Conservation (phyloP, 2,888 invertebrate species). For the Mycalesis mineus region DNA sequence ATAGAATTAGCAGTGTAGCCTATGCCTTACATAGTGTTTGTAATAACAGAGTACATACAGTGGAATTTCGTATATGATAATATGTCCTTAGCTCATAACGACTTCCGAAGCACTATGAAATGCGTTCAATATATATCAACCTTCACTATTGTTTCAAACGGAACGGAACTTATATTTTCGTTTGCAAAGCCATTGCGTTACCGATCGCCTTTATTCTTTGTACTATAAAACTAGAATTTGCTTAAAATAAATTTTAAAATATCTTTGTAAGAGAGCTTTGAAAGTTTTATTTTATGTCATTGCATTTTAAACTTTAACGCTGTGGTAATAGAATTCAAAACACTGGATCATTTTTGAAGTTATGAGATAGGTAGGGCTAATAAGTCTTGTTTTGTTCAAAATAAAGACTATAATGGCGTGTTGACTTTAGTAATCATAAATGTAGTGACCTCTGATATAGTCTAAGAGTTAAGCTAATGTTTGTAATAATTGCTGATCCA, state of each 20-base stretch:
- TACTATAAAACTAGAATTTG: slow-evolving; percentile 3
- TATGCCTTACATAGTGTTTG: neutral
- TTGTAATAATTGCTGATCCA: too few relatives aligned
- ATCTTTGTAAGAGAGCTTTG: slow-evolving; percentile 10
- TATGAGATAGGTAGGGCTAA: slow-evolving; percentile 3
- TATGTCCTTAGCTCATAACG: slow-evolving; percentile 18
- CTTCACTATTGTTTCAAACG: slow-evolving; percentile 27
- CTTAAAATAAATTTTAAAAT: neutral
- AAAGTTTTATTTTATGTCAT: neutral
- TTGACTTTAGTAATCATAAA: slow-evolving; percentile 3
- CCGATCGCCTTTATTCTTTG: neutral
- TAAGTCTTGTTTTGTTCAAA: slow-evolving; percentile 7
- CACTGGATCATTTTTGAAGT: neutral
- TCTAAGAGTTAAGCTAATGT: too few relatives aligned
- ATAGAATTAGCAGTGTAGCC: neutral
- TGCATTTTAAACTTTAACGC: neutral
- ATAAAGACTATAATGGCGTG: slow-evolving; percentile 10
- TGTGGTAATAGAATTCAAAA: neutral
- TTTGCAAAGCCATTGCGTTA: neutral
- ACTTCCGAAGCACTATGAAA: slow-evolving; percentile 21
- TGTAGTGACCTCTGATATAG: too few relatives aligned
- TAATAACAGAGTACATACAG: slow-evolving; percentile 6
- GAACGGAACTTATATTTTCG: slow-evolving; percentile 9
- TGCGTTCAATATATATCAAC: slow-evolving; percentile 24
- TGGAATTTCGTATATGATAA: slow-evolving; percentile 15